Percentiles rank a stretch among this genome's conserved stretches.
Conservation (phyloP, 2,888 invertebrate genomes). For the Pristionchus maxplancki region DNA sequence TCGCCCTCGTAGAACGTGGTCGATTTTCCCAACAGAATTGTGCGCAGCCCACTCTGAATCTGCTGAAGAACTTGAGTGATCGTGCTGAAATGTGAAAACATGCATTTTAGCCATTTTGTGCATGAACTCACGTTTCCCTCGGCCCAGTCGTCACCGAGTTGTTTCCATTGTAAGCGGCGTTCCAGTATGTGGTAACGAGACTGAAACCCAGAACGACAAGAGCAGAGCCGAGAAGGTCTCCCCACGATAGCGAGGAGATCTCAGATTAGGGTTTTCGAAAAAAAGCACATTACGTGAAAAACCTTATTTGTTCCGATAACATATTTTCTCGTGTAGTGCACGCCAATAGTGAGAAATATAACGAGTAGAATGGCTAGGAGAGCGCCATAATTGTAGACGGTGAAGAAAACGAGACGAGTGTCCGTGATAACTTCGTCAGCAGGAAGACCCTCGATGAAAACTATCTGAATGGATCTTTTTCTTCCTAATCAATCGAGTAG, state of each 20-base stretch:
- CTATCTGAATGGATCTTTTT: neutral
- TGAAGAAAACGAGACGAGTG: slow-evolving; percentile 30
- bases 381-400: neutral
- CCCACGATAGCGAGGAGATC: neutral
- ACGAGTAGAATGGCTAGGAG: neutral
- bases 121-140: neutral
- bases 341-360: neutral
- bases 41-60: neutral
- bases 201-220: neutral
- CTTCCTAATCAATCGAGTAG: too few relatives aligned
- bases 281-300: neutral
- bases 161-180: neutral
- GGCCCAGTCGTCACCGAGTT: neutral
- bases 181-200: neutral
- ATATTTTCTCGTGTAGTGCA: neutral
- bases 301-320: neutral
- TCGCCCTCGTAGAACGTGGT: neutral
- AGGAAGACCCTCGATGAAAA: slow-evolving; percentile 11
- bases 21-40: neutral
- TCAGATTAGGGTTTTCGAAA: neutral
- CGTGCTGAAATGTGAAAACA: neutral
- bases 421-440: neutral
- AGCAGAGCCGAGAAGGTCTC: neutral
- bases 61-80: neutral
- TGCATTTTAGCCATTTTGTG: neutral